Base-by-base conservation (phyloP, 2,797 vertebrate species). In the Lycodopsis pacificus region DNA sequence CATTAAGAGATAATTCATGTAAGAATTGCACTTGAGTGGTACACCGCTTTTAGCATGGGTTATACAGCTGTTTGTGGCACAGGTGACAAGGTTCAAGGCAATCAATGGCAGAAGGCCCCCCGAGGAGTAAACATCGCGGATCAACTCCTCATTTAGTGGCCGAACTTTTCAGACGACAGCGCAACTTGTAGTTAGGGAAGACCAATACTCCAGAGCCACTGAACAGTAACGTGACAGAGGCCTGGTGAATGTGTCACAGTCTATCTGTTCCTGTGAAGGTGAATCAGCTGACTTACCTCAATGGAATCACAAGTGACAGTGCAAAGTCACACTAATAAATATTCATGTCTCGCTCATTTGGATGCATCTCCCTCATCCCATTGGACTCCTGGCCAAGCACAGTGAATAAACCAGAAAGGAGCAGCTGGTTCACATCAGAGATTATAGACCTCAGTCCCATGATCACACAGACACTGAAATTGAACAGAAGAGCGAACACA, bases 111-210 rank as follows among this genome's bases (percentile, higher is more conserved):
- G 63, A 48, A 67, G 34, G 59, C 44, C 22, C 44, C 22, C 64
- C 14, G 62, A 46, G 53, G 67, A 77, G 49, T 38, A 66, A 71
- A 74, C 49, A 30, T 0, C 1, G 20, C 5, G n/a, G 80, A 88
- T 88, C 72, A 66, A 80, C 82, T 71, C 30, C 8, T 3, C 67
- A 46, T 82, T 71, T 44, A 68, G 51, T 20, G 62, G 65, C 62
- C 10, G 1, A 82, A 83, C 65, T 89, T 83, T 88, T 79, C 76
- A 85, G 67, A 88, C 85, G 78, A 85, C 82, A 82, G 62, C 27
- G 56, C 71, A 86, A 80, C 72, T 81, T 73, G 46, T 64, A 46
- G 57, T 79, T 59, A 56, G 32, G 22, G 57, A 46, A 46, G 63
- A 84, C 84, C 82, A 48, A 90, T 85, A 56, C 58, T 66, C 36